Base-by-base conservation (phyloP, 2,888 invertebrate genomes). In the Dynastes grantii region DNA sequence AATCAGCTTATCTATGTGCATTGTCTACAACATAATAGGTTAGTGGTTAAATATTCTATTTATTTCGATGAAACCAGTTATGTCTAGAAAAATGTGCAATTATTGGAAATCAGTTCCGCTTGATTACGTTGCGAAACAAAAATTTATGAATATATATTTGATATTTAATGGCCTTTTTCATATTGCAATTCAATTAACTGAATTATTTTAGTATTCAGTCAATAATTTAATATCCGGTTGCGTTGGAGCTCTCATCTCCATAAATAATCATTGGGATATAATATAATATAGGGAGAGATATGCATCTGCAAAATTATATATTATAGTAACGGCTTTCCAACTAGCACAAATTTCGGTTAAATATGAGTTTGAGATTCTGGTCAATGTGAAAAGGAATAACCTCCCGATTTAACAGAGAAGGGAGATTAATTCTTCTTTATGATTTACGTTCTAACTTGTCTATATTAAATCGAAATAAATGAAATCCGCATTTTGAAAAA, bases 401-500 rank as follows among this genome's bases (percentile, higher is more conserved):
- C 2, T 58, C 22, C 32, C 22, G 22, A 58, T 27, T 58, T 58
- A 16, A 32, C 11, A n/a, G 32, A 37, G 13, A 11, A 63, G n/a
- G 0, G 8, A 63, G 11, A 32, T 63, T 29, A 13, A 29, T 32
- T 29, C 63, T 13, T 32, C 11, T 2, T 32, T 27, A 67, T 45
- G 22, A 49, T 68, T 68, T 51, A 51, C 29, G 29, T 27, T 13
- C 6, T 27, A 49, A 51, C 51, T 68, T 68, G 27, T 51, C n/a
- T 27, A 68, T 68, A 51, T 51, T 27, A 51, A 68, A 51, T 16
- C 40, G 53, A 68, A 68, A 68, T 68, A 29, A 68, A 51, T 51
- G 51, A n/a, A 68, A 49, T 68, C 4, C 13, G 68, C 27, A 27
- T 58, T 16, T 58, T 68, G 68, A 68, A 68, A 68, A 68, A 51